phyloP scores from a whole-genome alignment of 2,113 vertebrate species.

The Platichthys stellatus region DNA sequence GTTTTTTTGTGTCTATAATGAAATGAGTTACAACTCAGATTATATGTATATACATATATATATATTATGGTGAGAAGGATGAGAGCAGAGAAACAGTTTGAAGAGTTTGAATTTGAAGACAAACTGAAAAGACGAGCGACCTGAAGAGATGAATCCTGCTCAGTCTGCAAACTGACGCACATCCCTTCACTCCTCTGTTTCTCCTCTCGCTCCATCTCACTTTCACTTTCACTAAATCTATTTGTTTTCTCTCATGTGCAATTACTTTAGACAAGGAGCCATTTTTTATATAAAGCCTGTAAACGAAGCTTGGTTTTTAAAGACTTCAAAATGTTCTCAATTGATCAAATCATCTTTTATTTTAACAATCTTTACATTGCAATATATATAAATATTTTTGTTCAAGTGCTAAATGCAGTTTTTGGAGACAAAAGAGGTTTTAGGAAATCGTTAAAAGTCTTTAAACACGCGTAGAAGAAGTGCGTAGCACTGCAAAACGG shows the following conservation, averaged over 20 bases:
- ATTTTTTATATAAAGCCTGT: too few species aligned
- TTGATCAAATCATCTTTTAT: too few species aligned
- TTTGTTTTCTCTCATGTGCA: not conserved
- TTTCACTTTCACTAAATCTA: not conserved
- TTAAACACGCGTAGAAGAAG: slow-evolving; percentile 1
- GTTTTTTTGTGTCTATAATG: too few species aligned
- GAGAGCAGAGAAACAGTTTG: too few species aligned
- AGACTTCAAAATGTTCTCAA: too few species aligned
- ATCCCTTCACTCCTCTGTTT: slow-evolving; percentile 27
- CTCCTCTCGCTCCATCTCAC: not conserved
- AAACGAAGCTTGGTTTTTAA: too few species aligned
- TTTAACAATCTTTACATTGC: not conserved
- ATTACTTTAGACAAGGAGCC: too few species aligned
- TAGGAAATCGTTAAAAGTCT: not conserved
- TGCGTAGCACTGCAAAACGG: slow-evolving; percentile 12
- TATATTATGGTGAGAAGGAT: too few species aligned
- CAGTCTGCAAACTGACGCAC: slow-evolving; percentile 66
- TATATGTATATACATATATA: too few species aligned
- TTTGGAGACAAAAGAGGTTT: slow-evolving; percentile 43
- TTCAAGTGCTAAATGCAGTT: not conserved
- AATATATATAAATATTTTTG: too few species aligned
- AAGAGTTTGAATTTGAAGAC: not conserved
- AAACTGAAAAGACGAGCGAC: not conserved
- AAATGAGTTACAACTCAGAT: too few species aligned
- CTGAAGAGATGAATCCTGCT: slow-evolving; percentile 48